phyloP scores from a whole-genome alignment of 1,140 invertebrate species.

The Propsilocerus akamusi region DNA sequence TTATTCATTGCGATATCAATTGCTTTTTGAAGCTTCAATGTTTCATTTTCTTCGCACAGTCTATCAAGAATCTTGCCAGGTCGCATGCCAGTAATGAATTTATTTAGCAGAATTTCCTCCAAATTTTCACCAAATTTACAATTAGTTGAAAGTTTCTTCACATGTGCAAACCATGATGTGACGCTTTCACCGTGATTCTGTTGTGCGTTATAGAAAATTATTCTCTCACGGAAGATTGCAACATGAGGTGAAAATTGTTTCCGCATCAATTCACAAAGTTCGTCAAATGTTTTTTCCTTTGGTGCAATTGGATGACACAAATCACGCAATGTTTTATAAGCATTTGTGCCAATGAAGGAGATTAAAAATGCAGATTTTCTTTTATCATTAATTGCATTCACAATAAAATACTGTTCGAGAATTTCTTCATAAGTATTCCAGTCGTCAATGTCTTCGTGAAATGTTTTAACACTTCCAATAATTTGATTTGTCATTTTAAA shows the following conservation, averaged over 20 bases:
- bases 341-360: background rate
- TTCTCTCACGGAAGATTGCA: background rate
- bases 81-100: background rate
- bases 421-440: background rate
- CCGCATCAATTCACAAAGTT: background rate
- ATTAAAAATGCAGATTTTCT: background rate
- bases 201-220: background rate
- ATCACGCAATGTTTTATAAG: too few species aligned
- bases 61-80: background rate
- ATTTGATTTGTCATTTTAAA: too few species aligned
- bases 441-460: background rate
- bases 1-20: too few species aligned
- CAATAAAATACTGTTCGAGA: background rate
- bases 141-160: background rate
- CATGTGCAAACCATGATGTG: background rate
- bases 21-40: background rate
- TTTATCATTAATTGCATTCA: background rate
- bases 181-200: background rate
- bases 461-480: background rate
- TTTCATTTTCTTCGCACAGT: background rate
- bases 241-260: background rate
- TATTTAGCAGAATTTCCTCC: background rate
- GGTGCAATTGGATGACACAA: background rate
- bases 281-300: background rate
- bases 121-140: slow-evolving; percentile 4